Evolutionary conservation across 2,797 vertebrate genomes (phyloP), one percentile per base, ranked within the genome.

Genomic region (Anguilla megastoma): DNA sequence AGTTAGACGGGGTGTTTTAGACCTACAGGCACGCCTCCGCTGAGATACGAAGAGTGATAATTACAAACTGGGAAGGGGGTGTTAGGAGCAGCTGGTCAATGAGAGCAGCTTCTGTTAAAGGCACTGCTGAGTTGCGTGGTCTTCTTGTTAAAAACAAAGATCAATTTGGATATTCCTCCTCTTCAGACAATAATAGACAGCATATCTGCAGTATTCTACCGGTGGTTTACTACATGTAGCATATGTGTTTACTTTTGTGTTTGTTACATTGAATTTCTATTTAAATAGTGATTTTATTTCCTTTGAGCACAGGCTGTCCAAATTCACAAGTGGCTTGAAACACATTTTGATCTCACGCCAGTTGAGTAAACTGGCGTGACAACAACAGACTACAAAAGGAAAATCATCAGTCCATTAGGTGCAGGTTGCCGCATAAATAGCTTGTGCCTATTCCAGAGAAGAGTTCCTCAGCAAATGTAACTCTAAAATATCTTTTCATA

Each of bases 11-110:
- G 56, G 54, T 7, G 83, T 24, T 87, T 86, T 85, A 84, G 79
- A 84, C 88, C 54, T 56, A 58, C 0, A 54, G 84, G 82, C 27
- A 52, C 4, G 74, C 36, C 33, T 87, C 86, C 16, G 45, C n/a
- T 63, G 88, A 86, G 87, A 91, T 54, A 48, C 48, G 12, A 48
- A n/a, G 80, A 84, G 8, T n/a, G 88, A 86, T 90, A 91, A 90
- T 90, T 91, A 85, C 71, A 87, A 88, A 90, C 63, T 85, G 86
- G 83, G 83, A 63, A 74, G 69, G 27, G 60, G 69, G 69, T 30
- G 27, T 30, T 86, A 85, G 69, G 84, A 85, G 74, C 87, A 91
- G 87, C 80, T 90, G 89, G 71, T 88, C 88, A 84, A 41, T 48
- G 60, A 86, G 48, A 76, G 88, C 88, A 41, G 24, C 84, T 76